Evolutionary conservation across 2,797 vertebrate genomes (phyloP), one percentile per base, ranked within the genome.

Genomic region (Notoglanidium macrostoma): DNA sequence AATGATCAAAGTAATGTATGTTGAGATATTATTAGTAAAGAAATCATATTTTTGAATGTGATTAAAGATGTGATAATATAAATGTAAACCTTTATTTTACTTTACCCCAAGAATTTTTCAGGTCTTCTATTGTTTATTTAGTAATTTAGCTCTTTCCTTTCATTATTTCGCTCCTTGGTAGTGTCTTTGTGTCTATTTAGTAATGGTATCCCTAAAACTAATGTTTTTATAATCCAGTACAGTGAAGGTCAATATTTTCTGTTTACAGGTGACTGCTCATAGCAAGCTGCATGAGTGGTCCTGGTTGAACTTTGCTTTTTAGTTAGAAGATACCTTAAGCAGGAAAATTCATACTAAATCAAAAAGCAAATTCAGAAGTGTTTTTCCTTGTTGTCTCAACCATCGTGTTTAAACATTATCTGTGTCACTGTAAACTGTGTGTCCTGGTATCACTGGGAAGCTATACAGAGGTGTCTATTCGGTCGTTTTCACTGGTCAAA

Each of bases 371-470:
- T 55, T 32, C 49, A 32, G 7, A n/a, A 57, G 32, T 40, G 29
- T 35, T 57, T 40, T 35, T 79, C 57, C 32, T 65, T n/a, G 59
- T 26, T 80, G 55, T 59, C 55, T 61, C 21, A 26, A 40, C 32
- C 49, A 32, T 32, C n/a, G 57, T 81, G 79, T 81, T 81, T 81
- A 81, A 65, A 46, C 59, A 81, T 63, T 21, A 59, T 57, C 54
- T 23, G 76, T 57, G 19, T 79, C 77, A 51, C 26, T 7, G 23
- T 5, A 6, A 76, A 57, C 54, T 55, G 49, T 54, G 14, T 6
- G 7, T 54, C 1, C 49, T 54, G 49, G 74, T 15, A 77, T 32
- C 49, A 54, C n/a, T 35, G 29, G 29, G 12, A 76, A n/a, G 26
- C 46, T 35, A 78, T 46, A 81, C 12, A 46, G 23, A 40, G 15